Evolutionary conservation across 1,140 invertebrate genomes (phyloP).

Genomic region (Diachasmimorpha longicaudata): DNA sequence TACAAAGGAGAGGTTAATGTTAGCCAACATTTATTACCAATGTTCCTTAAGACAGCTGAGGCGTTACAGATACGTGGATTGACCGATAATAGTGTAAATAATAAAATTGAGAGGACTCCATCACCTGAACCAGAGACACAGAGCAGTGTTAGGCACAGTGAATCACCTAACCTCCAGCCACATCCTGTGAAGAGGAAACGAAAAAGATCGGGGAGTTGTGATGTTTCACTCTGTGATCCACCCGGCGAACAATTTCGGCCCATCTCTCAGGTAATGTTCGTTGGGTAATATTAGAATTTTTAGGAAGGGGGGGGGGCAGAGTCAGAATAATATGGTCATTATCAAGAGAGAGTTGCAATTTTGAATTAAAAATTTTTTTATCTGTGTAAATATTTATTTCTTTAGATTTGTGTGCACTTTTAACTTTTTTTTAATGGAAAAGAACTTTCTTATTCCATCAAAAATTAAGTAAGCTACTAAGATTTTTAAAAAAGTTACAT

Average conservation of each 20-base stretch:
- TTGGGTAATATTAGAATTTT: not conserved
- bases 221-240: slow-evolving; percentile 70
- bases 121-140: slow-evolving; percentile 54
- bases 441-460: too few relatives aligned
- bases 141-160: slow-evolving; percentile 45
- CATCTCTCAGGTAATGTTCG: slow-evolving; percentile 68
- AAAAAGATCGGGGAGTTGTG: slow-evolving; percentile 73
- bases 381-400: too few relatives aligned
- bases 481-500: too few relatives aligned
- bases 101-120: slow-evolving; percentile 52
- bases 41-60: slow-evolving; percentile 90
- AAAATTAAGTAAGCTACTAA: too few relatives aligned
- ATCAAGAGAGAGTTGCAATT: too few relatives aligned
- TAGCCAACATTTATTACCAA: slow-evolving; percentile 83
- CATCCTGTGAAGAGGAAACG: slow-evolving; percentile 72
- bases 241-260: slow-evolving; percentile 69
- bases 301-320: too few relatives aligned
- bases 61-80: slow-evolving; percentile 89
- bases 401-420: too few relatives aligned
- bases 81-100: slow-evolving; percentile 78
- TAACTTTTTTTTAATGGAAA: too few relatives aligned
- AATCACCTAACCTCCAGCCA: slow-evolving; percentile 52
- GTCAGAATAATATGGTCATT: too few relatives aligned
- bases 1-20: slow-evolving; percentile 91
- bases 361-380: too few relatives aligned